Evolutionary conservation across 2,113 vertebrate species (phyloP).

Genomic region (Lanius collurio): DNA sequence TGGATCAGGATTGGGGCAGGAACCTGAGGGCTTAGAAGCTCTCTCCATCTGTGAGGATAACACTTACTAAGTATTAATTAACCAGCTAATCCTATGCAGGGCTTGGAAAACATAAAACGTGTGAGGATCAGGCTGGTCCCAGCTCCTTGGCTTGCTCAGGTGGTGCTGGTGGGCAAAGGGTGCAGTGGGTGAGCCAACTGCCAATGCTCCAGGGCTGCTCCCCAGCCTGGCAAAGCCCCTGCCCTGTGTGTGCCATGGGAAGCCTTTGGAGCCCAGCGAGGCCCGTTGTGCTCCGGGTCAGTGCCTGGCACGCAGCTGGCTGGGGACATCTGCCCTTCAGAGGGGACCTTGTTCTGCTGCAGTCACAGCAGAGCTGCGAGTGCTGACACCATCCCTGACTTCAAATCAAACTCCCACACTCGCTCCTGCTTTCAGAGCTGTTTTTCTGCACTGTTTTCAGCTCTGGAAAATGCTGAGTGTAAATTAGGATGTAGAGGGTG

Average conservation of each 20-base stretch:
- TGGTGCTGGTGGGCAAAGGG: not conserved
- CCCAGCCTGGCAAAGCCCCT: fast-evolving
- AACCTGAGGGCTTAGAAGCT: not conserved
- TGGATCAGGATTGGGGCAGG: not conserved
- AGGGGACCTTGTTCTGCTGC: not conserved
- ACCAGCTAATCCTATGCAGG: conserved; percentile 32
- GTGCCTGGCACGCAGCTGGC: not conserved
- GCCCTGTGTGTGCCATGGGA: not conserved
- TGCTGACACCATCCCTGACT: not conserved
- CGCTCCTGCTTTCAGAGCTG: not conserved
- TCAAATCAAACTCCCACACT: conserved; percentile 3
- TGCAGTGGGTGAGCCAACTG: not conserved
- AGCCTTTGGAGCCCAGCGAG: not conserved
- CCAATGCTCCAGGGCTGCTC: not conserved
- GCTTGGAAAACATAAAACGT: conserved; percentile 32
- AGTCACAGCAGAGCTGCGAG: not conserved
- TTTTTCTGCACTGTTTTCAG: not conserved
- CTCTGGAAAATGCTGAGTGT: not conserved
- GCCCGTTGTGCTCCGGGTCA: fast-evolving
- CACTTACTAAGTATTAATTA: conserved; percentile 54
- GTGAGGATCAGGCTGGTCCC: not conserved
- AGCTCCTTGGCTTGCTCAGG: not conserved
- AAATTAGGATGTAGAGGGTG: not conserved
- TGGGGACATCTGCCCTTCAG: not conserved
- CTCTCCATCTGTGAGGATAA: conserved; percentile 52